Evolutionary conservation across 2,113 vertebrate species (phyloP), one percentile per base, ranked within the genome.

Genomic region (Sitta europaea): DNA sequence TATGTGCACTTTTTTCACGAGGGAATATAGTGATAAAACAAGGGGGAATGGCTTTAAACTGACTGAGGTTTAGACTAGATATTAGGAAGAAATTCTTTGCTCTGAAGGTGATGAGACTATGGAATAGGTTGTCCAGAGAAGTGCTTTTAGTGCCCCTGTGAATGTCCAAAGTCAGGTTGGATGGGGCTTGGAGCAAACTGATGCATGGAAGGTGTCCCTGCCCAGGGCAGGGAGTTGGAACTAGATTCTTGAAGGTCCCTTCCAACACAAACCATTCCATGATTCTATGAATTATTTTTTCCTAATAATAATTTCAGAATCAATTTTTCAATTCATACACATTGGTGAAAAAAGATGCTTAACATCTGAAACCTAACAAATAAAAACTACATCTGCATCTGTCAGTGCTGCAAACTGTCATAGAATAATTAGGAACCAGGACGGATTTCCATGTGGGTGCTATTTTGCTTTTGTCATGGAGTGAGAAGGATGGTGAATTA

Each of bases 401-500:
- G 18, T 59, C 15, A 67, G 12, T 67, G 15, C 33, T 74, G 35
- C 3, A 47, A 72, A 68, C 3, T 20, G 13, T 75, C 33, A 67
- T 74, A 67, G 55, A 88, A 71, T 59, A 50, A 35, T 12, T n/a
- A 36, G 27, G 29, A 92, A 62, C 2, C 31, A 54, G 42, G 47
- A 62, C 22, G 53, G 11, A 67, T 71, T 93, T 83, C 62, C 6
- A 2, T 31, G 3, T 27, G 14, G 10, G 10, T 77, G 17, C 33
- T 85, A 2, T 59, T 89, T 75, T 65, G 19, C 36, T 33, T 81
- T 40, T 75, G 48, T 48, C 18, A 14, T 2, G 0, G 53, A 53
- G 28, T 72, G 80, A 84, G 35, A 86, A 23, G n/a, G 18, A 70
- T 87, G 38, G n/a, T 65, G 29, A 92, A 90, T 80, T 63, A 80